phyloP scores from a whole-genome alignment of 2,797 vertebrate genomes.

The Sandelia bainsii region DNA sequence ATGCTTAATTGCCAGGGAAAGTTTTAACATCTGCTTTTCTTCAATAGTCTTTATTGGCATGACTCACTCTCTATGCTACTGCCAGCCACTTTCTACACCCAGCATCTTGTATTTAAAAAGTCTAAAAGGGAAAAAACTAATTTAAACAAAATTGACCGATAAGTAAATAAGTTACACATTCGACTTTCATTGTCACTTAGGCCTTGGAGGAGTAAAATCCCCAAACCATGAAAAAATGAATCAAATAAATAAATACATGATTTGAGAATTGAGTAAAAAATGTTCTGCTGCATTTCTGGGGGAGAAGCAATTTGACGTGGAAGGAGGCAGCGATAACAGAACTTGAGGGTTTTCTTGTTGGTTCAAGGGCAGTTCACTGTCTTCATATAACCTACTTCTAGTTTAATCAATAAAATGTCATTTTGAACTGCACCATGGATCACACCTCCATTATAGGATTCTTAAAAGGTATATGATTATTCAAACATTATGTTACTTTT shows the following conservation, averaged over 20 bases:
- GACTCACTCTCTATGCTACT: constrained; percentile 76
- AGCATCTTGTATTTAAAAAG: constrained; percentile 35
- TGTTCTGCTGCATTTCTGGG: constrained; percentile 63
- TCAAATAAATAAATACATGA: constrained; percentile 14
- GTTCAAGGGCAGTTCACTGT: constrained; percentile 40
- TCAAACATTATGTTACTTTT: constrained; percentile 1
- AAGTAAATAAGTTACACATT: constrained; percentile 57
- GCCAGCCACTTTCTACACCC: constrained; percentile 72
- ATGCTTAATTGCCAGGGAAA: constrained; percentile 75
- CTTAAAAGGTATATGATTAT: not conserved
- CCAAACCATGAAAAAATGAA: constrained; percentile 60
- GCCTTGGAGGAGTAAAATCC: constrained; percentile 53
- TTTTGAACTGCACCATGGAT: not conserved
- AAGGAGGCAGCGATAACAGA: constrained; percentile 35
- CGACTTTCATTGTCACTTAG: constrained; percentile 55
- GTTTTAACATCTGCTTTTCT: constrained; percentile 83
- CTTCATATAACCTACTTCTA: constrained; percentile 18
- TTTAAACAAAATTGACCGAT: constrained; percentile 56
- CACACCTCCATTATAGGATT: not conserved
- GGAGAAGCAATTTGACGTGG: constrained; percentile 60
- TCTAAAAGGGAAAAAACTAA: constrained; percentile 41
- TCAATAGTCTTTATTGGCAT: constrained; percentile 80
- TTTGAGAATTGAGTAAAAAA: constrained; percentile 46
- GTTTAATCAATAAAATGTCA: constrained; percentile 6
- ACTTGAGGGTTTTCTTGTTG: constrained; percentile 51